Evolutionary conservation across 2,888 invertebrate species (phyloP), one percentile per base, ranked within the genome.

Genomic region (Lithophane leautieri): DNA sequence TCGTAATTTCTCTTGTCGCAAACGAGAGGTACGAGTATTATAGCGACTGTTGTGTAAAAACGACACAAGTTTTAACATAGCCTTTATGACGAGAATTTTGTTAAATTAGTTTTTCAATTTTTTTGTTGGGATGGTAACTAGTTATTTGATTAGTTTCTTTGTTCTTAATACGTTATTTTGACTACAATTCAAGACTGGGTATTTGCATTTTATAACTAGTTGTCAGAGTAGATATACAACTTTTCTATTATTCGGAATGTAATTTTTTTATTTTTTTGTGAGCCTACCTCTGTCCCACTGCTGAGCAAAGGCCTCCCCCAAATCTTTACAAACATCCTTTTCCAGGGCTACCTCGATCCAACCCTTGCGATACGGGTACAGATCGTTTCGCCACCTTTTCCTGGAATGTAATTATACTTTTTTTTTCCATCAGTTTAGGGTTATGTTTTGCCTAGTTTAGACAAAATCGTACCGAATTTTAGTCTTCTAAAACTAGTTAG

Each of bases 1-100:
- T n/a, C n/a, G n/a, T n/a, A 79, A 78, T 82, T 78, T 80, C 68
- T 74, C 66, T 70, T 76, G 70, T 75, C 70, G 63, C 56, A 60
- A 60, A 42, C 25, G 60, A 74, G 63, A 58, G 65, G 67, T 76
- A n/a, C n/a, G n/a, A n/a, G n/a, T n/a, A 56, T 78, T 71, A 40
- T 54, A 62, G 65, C 56, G 50, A 71, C 61, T 73, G 79, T 67
- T 68, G 72, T 73, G 61, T 66, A 34, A 69, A 79, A 78, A 68
- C 63, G 69, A 60, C 78, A 40, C 56, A 66, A 79, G 70, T 65
- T 62, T 72, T 86, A 81, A 76, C 70, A 78, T 62, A 68, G 67
- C 54, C 67, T 63, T 73, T 73, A 62, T 68, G 75, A 73, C 28
- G 34, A 67, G 9, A 76, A 75, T 68, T 72, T 34, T 56, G 12